Evolutionary conservation across 92 coral and sea anemone genomes (phyloP).

Genomic region (Ricordea florida): DNA sequence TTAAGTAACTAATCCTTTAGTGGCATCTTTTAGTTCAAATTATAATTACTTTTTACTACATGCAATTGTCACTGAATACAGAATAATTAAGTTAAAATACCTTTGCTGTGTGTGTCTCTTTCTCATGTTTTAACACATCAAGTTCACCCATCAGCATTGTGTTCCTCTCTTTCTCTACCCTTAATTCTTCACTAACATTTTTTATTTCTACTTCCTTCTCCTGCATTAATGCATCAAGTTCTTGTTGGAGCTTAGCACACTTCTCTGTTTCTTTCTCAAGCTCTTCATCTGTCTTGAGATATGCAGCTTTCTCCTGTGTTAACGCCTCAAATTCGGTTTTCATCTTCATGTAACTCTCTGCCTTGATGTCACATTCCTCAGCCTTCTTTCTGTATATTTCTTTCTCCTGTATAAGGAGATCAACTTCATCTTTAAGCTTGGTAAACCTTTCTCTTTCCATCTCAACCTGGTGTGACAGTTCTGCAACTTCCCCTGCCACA

Average conservation of each 20-base stretch:
- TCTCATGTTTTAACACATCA: no score
- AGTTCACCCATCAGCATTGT: neutral
- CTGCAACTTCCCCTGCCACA: neutral
- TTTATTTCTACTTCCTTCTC: constrained; percentile 24
- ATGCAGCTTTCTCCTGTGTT: no score
- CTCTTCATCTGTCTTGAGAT: constrained; percentile 13
- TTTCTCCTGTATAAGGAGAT: neutral
- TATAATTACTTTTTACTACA: no score
- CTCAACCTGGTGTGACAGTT: neutral
- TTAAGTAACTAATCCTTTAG: no score
- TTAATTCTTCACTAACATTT: constrained; percentile 5
- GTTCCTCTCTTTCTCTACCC: neutral
- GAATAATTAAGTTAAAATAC: no score
- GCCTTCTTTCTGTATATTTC: neutral
- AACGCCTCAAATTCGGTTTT: no score
- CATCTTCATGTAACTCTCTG: neutral
- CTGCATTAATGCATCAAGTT: constrained; percentile 2
- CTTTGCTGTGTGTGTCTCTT: no score
- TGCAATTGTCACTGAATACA: no score
- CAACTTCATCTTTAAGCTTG: no score
- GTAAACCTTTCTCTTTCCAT: no score
- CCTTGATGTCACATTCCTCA: neutral
- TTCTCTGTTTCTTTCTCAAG: constrained; percentile 25
- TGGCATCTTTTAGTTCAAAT: no score
- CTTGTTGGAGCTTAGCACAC: neutral